phyloP scores from a whole-genome alignment of 2,797 vertebrate genomes.

The Sternarchorhynchus goeldii region DNA sequence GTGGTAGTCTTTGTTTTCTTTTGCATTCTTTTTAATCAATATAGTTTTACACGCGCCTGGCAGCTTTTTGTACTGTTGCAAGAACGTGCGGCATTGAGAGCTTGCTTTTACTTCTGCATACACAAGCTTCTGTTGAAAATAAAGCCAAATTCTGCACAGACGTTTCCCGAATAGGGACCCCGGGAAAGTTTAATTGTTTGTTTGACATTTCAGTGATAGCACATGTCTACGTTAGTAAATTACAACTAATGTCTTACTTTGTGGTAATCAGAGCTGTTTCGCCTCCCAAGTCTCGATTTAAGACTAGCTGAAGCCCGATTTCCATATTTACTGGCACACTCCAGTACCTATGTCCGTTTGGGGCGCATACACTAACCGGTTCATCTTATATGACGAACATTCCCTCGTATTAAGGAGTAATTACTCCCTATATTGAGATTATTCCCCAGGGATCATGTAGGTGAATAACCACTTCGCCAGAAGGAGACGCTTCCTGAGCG shows the following conservation, averaged over 20 bases:
- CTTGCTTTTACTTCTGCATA: too few relatives aligned
- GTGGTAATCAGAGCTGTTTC: conserved; percentile 43
- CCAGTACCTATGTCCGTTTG: neutral
- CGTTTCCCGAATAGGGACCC: neutral
- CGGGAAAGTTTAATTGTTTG: conserved; percentile 68
- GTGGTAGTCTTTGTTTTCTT: too few relatives aligned
- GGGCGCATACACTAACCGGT: neutral
- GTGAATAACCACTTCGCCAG: conserved; percentile 43
- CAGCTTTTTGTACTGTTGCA: too few relatives aligned
- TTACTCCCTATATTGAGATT: conserved; percentile 42
- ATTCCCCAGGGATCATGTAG: conserved; percentile 34
- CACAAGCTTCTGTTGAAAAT: neutral
- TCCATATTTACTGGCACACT: neutral
- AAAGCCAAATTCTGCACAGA: neutral
- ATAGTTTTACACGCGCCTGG: too few relatives aligned
- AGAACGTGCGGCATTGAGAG: too few relatives aligned
- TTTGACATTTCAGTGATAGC: conserved; percentile 77
- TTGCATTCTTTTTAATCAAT: too few relatives aligned
- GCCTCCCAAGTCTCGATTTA: conserved; percentile 35
- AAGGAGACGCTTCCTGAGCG: conserved; percentile 35
- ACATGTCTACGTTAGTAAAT: conserved; percentile 71
- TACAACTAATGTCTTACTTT: conserved; percentile 53
- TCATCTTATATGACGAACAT: conserved; percentile 27
- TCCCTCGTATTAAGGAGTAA: conserved; percentile 39
- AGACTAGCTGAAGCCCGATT: conserved; percentile 35